A percentile compares a stretch with the other conserved stretches of the same genome.
phyloP scores from a whole-genome alignment of 1,140 invertebrate genomes.

The Drosophila seguyi region DNA sequence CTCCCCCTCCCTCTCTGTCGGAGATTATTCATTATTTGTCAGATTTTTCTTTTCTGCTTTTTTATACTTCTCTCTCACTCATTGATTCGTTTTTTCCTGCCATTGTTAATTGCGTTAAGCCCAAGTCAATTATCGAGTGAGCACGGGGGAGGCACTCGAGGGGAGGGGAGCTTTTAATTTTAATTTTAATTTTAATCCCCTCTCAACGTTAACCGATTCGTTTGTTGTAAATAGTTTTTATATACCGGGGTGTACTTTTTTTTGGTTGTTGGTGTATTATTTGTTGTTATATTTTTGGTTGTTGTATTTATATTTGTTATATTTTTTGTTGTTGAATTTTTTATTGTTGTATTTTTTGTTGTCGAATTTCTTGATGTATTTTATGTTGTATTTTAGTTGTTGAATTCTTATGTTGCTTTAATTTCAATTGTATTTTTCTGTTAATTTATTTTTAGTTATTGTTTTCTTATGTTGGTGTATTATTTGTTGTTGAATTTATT shows the following conservation, averaged over 20 bases:
- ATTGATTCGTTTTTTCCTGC: slow-evolving; percentile 49
- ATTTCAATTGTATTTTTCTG: no score
- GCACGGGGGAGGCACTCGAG: neutral
- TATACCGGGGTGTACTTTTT: neutral
- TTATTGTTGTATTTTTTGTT: neutral
- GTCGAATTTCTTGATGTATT: neutral
- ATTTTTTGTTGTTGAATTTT: no score
- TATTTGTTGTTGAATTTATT: neutral
- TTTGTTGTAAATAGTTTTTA: slow-evolving; percentile 22
- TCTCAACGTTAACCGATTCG: neutral
- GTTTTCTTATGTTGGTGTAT: neutral
- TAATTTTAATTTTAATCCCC: slow-evolving; percentile 33
- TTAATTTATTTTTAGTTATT: neutral
- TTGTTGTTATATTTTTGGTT: no score
- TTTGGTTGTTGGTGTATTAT: no score
- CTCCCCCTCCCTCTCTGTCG: neutral
- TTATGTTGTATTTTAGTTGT: neutral
- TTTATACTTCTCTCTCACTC: slow-evolving; percentile 6
- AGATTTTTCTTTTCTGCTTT: slow-evolving; percentile 35
- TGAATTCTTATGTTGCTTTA: neutral
- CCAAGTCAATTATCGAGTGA: slow-evolving; percentile 69
- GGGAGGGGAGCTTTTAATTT: slow-evolving; percentile 20
- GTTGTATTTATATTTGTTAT: no score
- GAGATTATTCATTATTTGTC: slow-evolving; percentile 40
- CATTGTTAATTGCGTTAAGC: slow-evolving; percentile 73